A percentile compares a stretch with the other conserved stretches of the same genome.
These are phyloP conservation scores for Schizopygopsis malacanthus DNA, from an alignment of 2,797 vertebrate species.

Conservation along the genomic window DNA sequence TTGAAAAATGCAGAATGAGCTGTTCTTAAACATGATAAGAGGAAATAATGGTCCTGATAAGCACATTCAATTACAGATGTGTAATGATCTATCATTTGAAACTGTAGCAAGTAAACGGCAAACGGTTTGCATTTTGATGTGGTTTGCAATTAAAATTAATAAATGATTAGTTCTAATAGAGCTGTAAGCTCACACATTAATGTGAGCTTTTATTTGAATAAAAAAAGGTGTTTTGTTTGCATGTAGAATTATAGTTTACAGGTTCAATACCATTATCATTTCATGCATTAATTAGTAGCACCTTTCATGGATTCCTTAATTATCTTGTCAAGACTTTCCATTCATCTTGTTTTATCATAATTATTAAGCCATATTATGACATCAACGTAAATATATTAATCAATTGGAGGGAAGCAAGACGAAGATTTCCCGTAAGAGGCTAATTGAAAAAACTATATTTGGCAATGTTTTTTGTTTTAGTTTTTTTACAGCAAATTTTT, in stretches of 20 bases:
- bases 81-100: background rate
- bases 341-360: background rate
- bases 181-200: constrained; percentile 1
- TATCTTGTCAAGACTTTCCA: background rate
- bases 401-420: background rate
- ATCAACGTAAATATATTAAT: constrained; percentile 27
- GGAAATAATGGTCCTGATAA: constrained; percentile 16
- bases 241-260: background rate
- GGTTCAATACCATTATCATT: constrained; percentile 14
- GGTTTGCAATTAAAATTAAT: constrained; percentile 10
- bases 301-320: constrained; percentile 21
- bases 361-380: constrained; percentile 23
- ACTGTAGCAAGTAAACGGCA: background rate
- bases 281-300: constrained; percentile 14
- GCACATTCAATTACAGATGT: constrained; percentile 10
- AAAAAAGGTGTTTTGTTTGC: constrained; percentile 25
- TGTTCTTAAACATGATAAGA: constrained; percentile 27
- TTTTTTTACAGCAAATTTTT: too few species aligned
- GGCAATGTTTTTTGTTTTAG: background rate
- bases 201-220: constrained; percentile 2
- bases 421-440: constrained; percentile 6
- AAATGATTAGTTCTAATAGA: constrained; percentile 28
- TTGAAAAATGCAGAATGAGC: constrained; percentile 29
- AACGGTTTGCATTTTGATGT: background rate
- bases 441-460: constrained; percentile 6